These are phyloP conservation scores for Typhlichthys eigenmanni DNA, from an alignment of 2,797 vertebrate species.

Conservation along the genomic window DNA sequence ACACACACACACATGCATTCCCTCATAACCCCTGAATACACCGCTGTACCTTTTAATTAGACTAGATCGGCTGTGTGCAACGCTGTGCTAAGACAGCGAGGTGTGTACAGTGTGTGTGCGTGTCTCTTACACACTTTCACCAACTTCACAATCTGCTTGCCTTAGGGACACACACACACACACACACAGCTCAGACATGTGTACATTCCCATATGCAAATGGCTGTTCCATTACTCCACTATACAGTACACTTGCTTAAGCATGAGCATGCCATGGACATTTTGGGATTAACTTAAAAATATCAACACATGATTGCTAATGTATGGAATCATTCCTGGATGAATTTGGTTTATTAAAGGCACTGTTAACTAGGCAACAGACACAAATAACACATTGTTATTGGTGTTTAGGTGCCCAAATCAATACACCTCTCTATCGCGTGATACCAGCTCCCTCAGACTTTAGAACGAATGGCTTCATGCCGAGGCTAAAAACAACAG, in stretches of 20 bases:
- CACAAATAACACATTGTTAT: constrained; percentile 3
- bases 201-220: constrained; percentile 40
- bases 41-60: constrained; percentile 76
- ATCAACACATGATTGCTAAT: background rate
- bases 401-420: constrained; percentile 40
- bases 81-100: constrained; percentile 7
- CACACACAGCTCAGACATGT: constrained; percentile 17
- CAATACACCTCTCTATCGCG: constrained; percentile 51
- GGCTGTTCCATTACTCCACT: constrained; percentile 27
- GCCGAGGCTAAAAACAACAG: constrained; percentile 55
- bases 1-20: constrained; percentile 30
- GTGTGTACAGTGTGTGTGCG: constrained; percentile 9
- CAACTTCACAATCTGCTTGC: constrained; percentile 52
- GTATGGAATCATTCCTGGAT: too few species aligned
- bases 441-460: constrained; percentile 41
- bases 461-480: constrained; percentile 36
- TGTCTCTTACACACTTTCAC: constrained; percentile 38
- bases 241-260: constrained; percentile 31
- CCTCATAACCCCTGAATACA: constrained; percentile 56
- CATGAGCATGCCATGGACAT: constrained; percentile 31
- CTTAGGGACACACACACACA: constrained; percentile 45
- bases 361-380: background rate
- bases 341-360: background rate
- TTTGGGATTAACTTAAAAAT: background rate
- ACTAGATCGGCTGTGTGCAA: constrained; percentile 57